These are phyloP conservation scores for Oophaga pumilio DNA, from an alignment of 2,113 vertebrate genomes.

Conservation along the genomic window DNA sequence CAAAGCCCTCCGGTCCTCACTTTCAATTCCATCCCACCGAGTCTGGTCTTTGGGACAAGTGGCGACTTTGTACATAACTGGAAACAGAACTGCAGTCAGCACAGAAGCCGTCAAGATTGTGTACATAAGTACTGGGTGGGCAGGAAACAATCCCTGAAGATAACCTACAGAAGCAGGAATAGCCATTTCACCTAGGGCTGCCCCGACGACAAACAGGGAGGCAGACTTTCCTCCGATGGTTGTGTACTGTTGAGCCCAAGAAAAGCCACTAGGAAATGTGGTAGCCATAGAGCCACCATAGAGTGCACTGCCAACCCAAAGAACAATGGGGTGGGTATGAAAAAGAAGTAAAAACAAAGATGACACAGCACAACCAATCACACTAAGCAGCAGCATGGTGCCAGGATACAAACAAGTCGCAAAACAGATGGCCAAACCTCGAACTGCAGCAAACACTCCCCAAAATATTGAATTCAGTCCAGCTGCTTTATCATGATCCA, in stretches of 20 bases:
- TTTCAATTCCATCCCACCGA: constrained; percentile 62
- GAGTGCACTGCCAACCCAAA: constrained; percentile 80
- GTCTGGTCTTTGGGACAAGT: constrained; percentile 57
- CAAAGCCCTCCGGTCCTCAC: constrained; percentile 78
- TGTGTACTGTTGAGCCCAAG: constrained; percentile 95
- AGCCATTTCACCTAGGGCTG: constrained; percentile 89
- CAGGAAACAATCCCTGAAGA: constrained; percentile 72
- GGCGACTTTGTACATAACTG: constrained; percentile 86
- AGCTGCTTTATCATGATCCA: constrained; percentile 75
- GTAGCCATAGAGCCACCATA: constrained; percentile 91
- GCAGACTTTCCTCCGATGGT: constrained; percentile 77
- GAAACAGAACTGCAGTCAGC: constrained; percentile 84
- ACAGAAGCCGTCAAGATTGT: constrained; percentile 70
- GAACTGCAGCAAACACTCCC: constrained; percentile 80
- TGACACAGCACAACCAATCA: constrained; percentile 76
- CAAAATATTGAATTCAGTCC: constrained; percentile 91
- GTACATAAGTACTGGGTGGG: constrained; percentile 82
- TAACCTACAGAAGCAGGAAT: constrained; percentile 80
- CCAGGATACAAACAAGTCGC: constrained; percentile 79
- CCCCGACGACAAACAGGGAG: constrained; percentile 82
- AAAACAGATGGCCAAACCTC: constrained; percentile 84
- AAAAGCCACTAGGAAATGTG: constrained; percentile 89
- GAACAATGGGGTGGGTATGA: constrained; percentile 51
- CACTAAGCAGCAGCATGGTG: constrained; percentile 84
- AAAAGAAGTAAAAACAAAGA: constrained; percentile 79